A percentile compares a stretch with the other conserved stretches of the same genome.
Evolutionary conservation across 1,140 invertebrate species (phyloP).

Genomic region (Formica selysi): DNA sequence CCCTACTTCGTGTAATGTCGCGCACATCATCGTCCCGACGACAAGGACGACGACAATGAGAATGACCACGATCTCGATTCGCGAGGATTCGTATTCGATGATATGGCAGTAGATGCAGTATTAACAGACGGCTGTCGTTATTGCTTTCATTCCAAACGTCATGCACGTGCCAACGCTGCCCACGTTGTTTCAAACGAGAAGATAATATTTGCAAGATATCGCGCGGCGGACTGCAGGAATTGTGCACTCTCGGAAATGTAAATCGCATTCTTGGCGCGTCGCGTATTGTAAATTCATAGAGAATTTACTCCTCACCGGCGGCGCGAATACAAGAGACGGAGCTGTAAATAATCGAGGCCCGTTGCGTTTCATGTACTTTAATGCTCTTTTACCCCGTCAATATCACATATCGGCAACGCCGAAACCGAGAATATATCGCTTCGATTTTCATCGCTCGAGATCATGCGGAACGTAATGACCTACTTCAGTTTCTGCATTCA

Average conservation of each 20-base stretch:
- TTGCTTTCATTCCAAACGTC: conserved; percentile 40
- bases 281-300: conserved; percentile 9
- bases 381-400: background rate
- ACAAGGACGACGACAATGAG: conserved; percentile 33
- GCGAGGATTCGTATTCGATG: background rate
- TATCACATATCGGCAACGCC: background rate
- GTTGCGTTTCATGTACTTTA: conserved; percentile 22
- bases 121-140: conserved; percentile 24
- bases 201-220: conserved; percentile 41
- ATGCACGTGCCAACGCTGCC: background rate
- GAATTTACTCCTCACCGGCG: background rate
- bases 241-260: conserved; percentile 4
- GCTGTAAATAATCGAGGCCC: background rate
- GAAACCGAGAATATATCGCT: background rate
- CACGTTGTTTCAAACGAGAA: conserved; percentile 24
- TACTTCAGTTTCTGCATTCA: background rate
- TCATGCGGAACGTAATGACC: background rate
- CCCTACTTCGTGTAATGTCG: conserved; percentile 55
- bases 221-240: background rate
- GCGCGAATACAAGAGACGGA: background rate
- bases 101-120: conserved; percentile 29
- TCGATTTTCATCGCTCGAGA: background rate
- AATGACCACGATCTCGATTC: conserved; percentile 15
- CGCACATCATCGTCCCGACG: conserved; percentile 62
- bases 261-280: conserved; percentile 8